Evolutionary conservation across 2,113 vertebrate genomes (phyloP).

Genomic region (Macheiramphus alcinus): DNA sequence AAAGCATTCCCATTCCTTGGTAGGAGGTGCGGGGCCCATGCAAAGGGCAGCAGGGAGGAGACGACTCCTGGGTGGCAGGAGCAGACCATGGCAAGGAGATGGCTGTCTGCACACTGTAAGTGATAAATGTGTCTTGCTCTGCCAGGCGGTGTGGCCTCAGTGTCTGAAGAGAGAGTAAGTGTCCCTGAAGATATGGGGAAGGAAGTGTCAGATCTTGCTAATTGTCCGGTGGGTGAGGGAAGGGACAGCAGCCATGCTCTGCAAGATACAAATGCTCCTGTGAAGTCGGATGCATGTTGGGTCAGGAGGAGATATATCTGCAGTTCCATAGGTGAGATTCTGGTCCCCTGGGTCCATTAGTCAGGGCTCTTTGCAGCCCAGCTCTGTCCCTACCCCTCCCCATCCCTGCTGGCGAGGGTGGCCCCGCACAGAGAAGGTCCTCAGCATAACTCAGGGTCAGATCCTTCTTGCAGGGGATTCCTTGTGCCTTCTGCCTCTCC

Average conservation of each 20-base stretch:
- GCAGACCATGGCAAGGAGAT: neutral
- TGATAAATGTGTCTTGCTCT: neutral
- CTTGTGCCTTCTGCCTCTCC: neutral
- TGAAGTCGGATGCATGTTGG: neutral
- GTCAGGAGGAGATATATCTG: neutral
- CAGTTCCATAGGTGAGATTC: neutral
- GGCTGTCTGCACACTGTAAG: neutral
- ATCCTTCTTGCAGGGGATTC: neutral
- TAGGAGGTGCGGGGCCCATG: rapidly evolving
- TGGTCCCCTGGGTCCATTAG: neutral
- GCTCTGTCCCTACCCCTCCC: neutral
- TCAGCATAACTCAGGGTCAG: neutral
- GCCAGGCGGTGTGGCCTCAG: rapidly evolving
- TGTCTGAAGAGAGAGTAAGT: neutral
- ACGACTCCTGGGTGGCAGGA: neutral
- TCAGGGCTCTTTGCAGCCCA: neutral
- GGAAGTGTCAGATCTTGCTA: neutral
- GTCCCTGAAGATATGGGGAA: neutral
- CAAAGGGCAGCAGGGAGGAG: neutral
- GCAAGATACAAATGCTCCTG: neutral
- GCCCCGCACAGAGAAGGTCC: neutral
- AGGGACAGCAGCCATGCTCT: neutral
- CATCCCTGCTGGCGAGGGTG: neutral
- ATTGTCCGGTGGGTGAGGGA: rapidly evolving
- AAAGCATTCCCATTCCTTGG: neutral